Percentiles rank a stretch among this genome's conserved stretches.
Conservation (phyloP, 2,888 invertebrate species). For the Geotrupes spiniger region DNA sequence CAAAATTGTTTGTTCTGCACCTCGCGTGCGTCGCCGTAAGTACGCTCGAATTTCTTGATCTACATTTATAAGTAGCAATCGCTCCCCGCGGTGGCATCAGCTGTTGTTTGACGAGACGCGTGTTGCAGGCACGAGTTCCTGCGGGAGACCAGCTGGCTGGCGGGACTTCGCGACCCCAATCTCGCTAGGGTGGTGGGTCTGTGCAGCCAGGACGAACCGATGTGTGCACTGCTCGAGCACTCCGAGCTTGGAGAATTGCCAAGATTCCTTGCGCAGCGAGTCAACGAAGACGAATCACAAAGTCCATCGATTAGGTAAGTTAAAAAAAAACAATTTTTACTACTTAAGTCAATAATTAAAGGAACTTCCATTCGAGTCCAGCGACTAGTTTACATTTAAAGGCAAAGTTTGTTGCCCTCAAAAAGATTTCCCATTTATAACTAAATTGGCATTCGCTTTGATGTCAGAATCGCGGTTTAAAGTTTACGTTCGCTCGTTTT, state of each 20-base stretch:
- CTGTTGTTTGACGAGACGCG: conserved; percentile 24
- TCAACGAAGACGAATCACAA: conserved; percentile 52
- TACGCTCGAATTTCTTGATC: conserved; percentile 17
- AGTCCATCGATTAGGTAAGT: conserved; percentile 50
- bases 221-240: conserved; percentile 86
- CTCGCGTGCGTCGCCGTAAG: conserved; percentile 5
- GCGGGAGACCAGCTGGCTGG: conserved; percentile 82
- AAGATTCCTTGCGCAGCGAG: conserved; percentile 55
- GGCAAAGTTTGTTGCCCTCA: too few species aligned
- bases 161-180: conserved; percentile 79
- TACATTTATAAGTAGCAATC: conserved; percentile 24
- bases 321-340: not conserved
- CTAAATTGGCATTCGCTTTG: too few species aligned
- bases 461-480: too few species aligned
- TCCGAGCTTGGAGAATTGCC: conserved; percentile 84
- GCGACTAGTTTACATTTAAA: too few species aligned
- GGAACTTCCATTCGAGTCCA: too few species aligned
- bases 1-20: conserved; percentile 3
- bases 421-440: too few species aligned
- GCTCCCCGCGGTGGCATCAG: conserved; percentile 16
- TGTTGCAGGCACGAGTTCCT: conserved; percentile 76
- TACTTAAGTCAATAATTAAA: not conserved
- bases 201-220: conserved; percentile 77
- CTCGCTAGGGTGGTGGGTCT: conserved; percentile 79
- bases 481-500: too few species aligned